These are phyloP conservation scores for Sitophilus oryzae DNA, from an alignment of 1,140 invertebrate genomes.

Conservation along the genomic window DNA sequence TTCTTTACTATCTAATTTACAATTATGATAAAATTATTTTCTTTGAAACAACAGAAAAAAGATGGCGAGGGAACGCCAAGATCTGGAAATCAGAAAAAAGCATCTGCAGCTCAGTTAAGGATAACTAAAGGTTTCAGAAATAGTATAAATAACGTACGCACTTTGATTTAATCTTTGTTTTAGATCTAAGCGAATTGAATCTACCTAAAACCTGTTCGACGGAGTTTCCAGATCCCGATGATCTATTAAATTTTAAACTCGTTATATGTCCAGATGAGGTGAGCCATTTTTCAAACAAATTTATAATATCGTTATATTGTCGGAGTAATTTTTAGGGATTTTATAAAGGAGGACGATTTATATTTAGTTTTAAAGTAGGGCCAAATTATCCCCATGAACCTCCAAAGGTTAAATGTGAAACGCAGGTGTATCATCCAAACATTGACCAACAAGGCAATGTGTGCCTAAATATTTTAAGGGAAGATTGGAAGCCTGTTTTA, in stretches of 20 bases:
- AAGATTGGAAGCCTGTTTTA: constrained; percentile 98
- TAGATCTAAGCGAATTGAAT: constrained; percentile 97
- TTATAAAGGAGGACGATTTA: constrained; percentile 88
- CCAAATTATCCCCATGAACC: constrained; percentile 95
- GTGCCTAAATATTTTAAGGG: constrained; percentile 88
- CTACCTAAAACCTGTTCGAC: constrained; percentile 94
- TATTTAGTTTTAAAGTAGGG: constrained; percentile 96
- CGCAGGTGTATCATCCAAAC: constrained; percentile 91
- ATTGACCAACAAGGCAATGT: constrained; percentile 94
- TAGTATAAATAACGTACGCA: constrained; percentile 12
- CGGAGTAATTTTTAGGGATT: constrained; percentile 65
- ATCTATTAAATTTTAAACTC: constrained; percentile 92
- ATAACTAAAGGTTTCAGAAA: constrained; percentile 84
- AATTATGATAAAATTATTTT: constrained; percentile 95
- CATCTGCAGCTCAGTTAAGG: constrained; percentile 91
- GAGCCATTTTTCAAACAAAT: constrained; percentile 9
- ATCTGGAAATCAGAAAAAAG: constrained; percentile 74
- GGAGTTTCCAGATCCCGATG: constrained; percentile 94
- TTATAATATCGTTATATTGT: not conserved
- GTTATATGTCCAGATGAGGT: constrained; percentile 94
- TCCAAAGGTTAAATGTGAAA: constrained; percentile 93
- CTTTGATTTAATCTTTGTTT: constrained; percentile 8
- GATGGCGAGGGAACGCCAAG: constrained; percentile 80
- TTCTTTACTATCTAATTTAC: not conserved
- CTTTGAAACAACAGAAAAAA: constrained; percentile 96